Conservation (phyloP, 2,888 invertebrate genomes). For the Lepidocyrtinus sp. region DNA sequence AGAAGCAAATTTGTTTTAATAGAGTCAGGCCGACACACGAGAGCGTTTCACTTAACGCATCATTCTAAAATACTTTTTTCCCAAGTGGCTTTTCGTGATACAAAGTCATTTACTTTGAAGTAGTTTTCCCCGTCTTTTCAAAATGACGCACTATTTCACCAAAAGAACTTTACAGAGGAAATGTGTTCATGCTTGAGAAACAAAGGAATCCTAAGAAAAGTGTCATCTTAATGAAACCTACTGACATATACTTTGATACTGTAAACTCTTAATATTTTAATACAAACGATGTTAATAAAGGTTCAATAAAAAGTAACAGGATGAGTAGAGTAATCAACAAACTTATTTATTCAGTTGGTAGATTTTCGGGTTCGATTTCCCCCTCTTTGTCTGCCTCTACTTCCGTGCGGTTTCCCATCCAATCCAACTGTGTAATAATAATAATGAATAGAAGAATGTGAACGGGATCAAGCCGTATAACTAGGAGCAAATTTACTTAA, state of each 20-base stretch:
- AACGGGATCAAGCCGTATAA: conserved; percentile 12
- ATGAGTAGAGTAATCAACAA: conserved; percentile 46
- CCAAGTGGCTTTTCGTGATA: conserved; percentile 32
- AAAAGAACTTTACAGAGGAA: not conserved
- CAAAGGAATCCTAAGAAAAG: too few species aligned
- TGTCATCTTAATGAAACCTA: too few species aligned
- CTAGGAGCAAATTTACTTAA: conserved; percentile 16
- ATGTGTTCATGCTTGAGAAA: conserved; percentile 16
- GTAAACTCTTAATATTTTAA: too few species aligned
- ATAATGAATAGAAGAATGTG: conserved; percentile 8
- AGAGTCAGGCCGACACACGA: not conserved
- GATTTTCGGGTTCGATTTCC: conserved; percentile 10
- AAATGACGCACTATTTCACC: conserved; percentile 26
- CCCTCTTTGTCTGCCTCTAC: not conserved
- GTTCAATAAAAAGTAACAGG: conserved; percentile 1
- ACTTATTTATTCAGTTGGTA: conserved; percentile 7
- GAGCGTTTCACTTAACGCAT: not conserved
- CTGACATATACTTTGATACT: too few species aligned
- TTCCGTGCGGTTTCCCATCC: conserved; percentile 39
- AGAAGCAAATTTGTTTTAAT: not conserved
- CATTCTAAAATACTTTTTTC: conserved; percentile 16
- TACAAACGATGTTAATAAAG: too few species aligned
- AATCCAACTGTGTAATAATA: conserved; percentile 22
- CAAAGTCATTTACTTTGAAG: conserved; percentile 32
- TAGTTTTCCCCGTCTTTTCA: conserved; percentile 8